Base-by-base conservation (phyloP, 2,888 invertebrate genomes). In the Rhagium mordax region DNA sequence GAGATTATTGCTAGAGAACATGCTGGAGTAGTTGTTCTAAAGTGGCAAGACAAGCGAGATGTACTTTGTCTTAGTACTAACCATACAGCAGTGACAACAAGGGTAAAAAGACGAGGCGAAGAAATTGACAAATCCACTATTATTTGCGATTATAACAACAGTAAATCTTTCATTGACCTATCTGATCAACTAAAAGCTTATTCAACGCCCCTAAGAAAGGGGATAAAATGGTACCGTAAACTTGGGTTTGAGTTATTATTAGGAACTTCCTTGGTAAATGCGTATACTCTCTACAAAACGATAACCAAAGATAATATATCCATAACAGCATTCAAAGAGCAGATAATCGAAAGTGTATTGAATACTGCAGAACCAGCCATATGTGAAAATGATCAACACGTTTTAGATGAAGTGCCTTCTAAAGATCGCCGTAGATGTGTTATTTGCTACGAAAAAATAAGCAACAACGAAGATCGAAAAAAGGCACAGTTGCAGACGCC, bases 141-240 rank as follows among this genome's bases (percentile, higher is more conserved):
- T 27, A 75, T 72, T 62, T 70, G 70, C 15, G 74, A 71, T 67
- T 69, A 72, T 57, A 75, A 72, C 51, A 60, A 69, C 27, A 72
- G 72, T 57, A 72, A 70, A 75, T 29, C 57, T 13, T 75, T 70
- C 47, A 75, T 70, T 59, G 72, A 72, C 53, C 29, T 73, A 24
- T 71, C 75, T 3, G 60, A 75, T 68, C 75, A 73, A 68, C 33
- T 72, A 20, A 72, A 72, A 41, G 41, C 67, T n/a, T n/a, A n/a
- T n/a, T n/a, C n/a, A n/a, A n/a, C n/a, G n/a, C n/a, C n/a, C n/a
- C n/a, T n/a, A n/a, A n/a, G 64, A 24, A 67, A 75, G 51, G 68
- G 62, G 20, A 70, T 72, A 21, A 75, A 74, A 65, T 74, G 74
- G 73, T 70, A 73, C 20, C 55, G 70, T 16, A 67, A 74, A 49